These are phyloP conservation scores for Pristionchus mayeri DNA, from an alignment of 2,888 invertebrate genomes.

Conservation along the genomic window DNA sequence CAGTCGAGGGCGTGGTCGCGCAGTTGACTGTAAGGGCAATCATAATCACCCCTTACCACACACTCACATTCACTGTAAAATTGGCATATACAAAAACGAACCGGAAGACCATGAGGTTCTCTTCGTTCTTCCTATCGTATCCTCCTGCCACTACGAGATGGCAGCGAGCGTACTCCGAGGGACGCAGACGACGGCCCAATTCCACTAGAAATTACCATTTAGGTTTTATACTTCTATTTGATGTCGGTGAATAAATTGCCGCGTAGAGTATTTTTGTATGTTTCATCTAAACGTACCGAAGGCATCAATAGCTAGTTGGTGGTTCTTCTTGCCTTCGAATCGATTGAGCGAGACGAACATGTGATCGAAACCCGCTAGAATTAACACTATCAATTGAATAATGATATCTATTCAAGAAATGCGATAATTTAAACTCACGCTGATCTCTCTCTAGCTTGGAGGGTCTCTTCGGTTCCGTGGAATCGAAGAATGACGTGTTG, in stretches of 20 bases:
- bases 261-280: background rate
- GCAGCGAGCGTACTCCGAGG: slow-evolving; percentile 77
- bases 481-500: slow-evolving; percentile 82
- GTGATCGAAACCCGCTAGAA: slow-evolving; percentile 67
- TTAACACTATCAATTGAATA: background rate
- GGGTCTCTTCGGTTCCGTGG: slow-evolving; percentile 50
- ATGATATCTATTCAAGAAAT: background rate
- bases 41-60: too few species aligned
- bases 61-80: background rate
- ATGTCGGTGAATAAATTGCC: too few species aligned
- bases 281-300: slow-evolving; percentile 81
- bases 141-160: slow-evolving; percentile 95
- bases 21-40: slow-evolving; percentile 19
- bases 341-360: slow-evolving; percentile 94
- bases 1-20: slow-evolving; percentile 40
- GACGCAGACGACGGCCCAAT: slow-evolving; percentile 37
- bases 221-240: too few species aligned
- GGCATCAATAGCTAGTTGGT: slow-evolving; percentile 88
- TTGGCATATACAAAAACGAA: background rate
- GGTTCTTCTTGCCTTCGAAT: slow-evolving; percentile 95
- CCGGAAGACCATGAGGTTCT: slow-evolving; percentile 84
- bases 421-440: background rate
- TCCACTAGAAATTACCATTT: slow-evolving; percentile 11
- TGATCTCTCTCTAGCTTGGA: slow-evolving; percentile 61
- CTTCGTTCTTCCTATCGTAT: slow-evolving; percentile 89